Base-by-base conservation (phyloP, 2,797 vertebrate genomes). In the Chaenodraco wilsoni region DNA sequence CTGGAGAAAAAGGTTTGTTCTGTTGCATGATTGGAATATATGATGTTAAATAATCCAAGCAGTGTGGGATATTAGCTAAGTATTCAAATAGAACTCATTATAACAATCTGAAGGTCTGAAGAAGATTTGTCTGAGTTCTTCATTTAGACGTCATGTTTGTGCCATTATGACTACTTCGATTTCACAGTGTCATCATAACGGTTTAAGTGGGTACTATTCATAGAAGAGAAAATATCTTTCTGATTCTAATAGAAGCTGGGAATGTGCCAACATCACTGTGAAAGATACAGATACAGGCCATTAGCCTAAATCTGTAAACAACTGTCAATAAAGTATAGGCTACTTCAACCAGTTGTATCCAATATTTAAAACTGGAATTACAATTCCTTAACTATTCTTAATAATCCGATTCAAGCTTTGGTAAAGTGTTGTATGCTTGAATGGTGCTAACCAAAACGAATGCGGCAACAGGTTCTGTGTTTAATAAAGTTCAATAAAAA, bases 21-120 rank as follows among this genome's bases (percentile, higher is more conserved):
- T 31, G 54, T 10, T 33, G 51, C 19, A 16, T 59, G 67, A 59
- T 15, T 5, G 27, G 41, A 70, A 64, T 50, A 57, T 2, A 52
- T 37, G 27, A 23, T 40, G 40, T 58, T 14, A 57, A 43, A 37
- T 37, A 37, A 6, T 37, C 33, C 33, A 37, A 37, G 33, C 19
- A 51, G 49, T 13, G 13, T 13, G 7, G 23, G 11, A 23, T 21
- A 51, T 10, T 23, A 37, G 33, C 33, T 37, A 21, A 51, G 50
- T 23, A 51, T 19, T 51, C 10, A 51, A 21, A 13, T 21, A 12
- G 12, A 14, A 51, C 12, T 51, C 21, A 51, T n/a, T n/a, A n/a
- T 51, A 19, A 21, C 50, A 23, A 23, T 13, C 4, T 7, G 23
- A 31, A 31, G 27, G 15, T 3, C 33, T 37, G 33, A 49, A 49